A percentile compares a stretch with the other conserved stretches of the same genome.
These are phyloP conservation scores for Raphicerus campestris DNA, from an alignment of 2,113 vertebrate species.

Conservation along the genomic window DNA sequence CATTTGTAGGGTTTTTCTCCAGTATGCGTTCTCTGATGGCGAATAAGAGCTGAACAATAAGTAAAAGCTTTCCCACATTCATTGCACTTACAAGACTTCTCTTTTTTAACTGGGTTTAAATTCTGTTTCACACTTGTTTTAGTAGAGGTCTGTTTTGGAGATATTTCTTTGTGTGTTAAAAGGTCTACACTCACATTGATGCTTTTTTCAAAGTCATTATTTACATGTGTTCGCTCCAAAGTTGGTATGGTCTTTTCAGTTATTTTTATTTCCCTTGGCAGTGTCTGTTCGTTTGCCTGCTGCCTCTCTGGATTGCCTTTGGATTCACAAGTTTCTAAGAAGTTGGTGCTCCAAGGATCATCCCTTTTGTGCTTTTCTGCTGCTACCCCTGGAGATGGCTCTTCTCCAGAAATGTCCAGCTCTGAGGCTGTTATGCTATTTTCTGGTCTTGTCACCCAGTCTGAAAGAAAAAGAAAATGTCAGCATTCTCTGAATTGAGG, in stretches of 20 bases:
- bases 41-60: constrained; percentile 71
- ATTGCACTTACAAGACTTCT: constrained; percentile 70
- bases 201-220: neutral
- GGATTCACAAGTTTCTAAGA: neutral
- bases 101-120: constrained; percentile 44
- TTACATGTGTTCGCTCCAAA: neutral
- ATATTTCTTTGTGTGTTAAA: neutral
- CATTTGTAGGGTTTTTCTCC: constrained; percentile 77
- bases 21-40: constrained; percentile 73
- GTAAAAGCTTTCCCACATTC: constrained; percentile 76
- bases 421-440: neutral
- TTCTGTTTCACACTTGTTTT: constrained; percentile 24
- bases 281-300: neutral
- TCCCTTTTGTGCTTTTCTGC: neutral
- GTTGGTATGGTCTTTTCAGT: neutral
- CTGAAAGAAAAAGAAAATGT: constrained; percentile 62
- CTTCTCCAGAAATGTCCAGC: neutral
- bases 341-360: neutral
- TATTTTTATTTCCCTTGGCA: neutral
- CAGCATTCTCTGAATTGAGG: neutral
- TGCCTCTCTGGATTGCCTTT: neutral
- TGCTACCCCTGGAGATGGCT: neutral
- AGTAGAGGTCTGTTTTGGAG: neutral
- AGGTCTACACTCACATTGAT: neutral
- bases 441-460: neutral